These are phyloP conservation scores for Ctenoplectra terminalis DNA, from an alignment of 1,140 invertebrate species.

Conservation along the genomic window DNA sequence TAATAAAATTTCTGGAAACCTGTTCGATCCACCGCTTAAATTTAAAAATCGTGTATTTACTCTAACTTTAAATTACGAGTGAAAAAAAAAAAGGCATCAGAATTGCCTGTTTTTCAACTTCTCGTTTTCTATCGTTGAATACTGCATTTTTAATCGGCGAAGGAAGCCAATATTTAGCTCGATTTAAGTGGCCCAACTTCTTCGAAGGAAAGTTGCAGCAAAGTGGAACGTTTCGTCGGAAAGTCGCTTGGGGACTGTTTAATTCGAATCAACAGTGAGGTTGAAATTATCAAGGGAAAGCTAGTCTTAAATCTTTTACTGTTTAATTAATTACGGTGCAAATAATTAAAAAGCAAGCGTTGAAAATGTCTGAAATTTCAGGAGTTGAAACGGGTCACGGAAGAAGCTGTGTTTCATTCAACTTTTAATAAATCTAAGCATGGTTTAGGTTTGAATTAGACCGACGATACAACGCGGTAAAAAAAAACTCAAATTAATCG, in stretches of 20 bases:
- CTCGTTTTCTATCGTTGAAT: too few species aligned
- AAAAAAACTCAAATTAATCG: too few species aligned
- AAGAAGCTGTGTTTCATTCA: background rate
- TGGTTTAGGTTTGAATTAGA: too few species aligned
- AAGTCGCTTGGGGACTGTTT: background rate
- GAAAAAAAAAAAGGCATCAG: background rate
- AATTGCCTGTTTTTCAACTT: background rate
- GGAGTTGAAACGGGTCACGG: too few species aligned
- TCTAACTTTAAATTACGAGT: background rate
- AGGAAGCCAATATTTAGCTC: too few species aligned
- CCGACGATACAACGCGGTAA: too few species aligned
- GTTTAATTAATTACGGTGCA: background rate
- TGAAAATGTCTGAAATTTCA: background rate
- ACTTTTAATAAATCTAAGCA: too few species aligned
- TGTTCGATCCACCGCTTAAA: background rate
- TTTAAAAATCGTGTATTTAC: background rate
- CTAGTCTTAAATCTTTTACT: background rate
- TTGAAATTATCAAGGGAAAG: constrained; percentile 1
- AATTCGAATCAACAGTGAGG: background rate
- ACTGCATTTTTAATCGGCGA: background rate
- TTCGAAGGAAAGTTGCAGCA: background rate
- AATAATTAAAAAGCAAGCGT: background rate
- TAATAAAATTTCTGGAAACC: constrained; percentile 19
- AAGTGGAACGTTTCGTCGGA: background rate
- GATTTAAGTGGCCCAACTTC: background rate